phyloP scores from a whole-genome alignment of 2,113 vertebrate species.

The Sceloporus undulatus region DNA sequence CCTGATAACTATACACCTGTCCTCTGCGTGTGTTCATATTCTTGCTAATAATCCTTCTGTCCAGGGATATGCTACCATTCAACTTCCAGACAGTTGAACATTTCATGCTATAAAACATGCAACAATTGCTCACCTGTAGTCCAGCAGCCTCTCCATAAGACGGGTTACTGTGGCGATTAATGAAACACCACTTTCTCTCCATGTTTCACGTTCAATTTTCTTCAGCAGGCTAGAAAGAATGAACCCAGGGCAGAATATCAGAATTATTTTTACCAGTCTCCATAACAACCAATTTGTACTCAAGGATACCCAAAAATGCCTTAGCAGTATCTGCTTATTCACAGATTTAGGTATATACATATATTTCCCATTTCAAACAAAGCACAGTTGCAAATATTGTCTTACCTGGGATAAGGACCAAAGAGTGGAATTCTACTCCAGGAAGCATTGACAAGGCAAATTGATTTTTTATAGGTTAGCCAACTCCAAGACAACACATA shows the following conservation, averaged over 20 bases:
- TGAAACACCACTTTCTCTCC: slow-evolving; percentile 97
- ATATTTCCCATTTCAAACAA: slow-evolving; percentile 68
- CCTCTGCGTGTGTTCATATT: neutral
- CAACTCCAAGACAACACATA: slow-evolving; percentile 79
- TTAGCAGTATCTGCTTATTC: slow-evolving; percentile 76
- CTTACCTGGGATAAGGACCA: slow-evolving; percentile 99
- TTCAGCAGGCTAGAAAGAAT: slow-evolving; percentile 89
- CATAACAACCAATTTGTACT: slow-evolving; percentile 81
- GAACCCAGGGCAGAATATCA: slow-evolving; percentile 74
- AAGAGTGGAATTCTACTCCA: slow-evolving; percentile 99
- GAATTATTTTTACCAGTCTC: slow-evolving; percentile 81
- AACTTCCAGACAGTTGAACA: neutral
- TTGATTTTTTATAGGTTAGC: slow-evolving; percentile 89
- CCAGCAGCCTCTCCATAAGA: slow-evolving; percentile 96
- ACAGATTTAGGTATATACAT: slow-evolving; percentile 51
- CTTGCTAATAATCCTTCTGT: slow-evolving; percentile 38
- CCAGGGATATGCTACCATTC: neutral
- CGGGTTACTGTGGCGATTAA: slow-evolving; percentile 97
- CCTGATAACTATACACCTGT: neutral
- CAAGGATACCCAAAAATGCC: slow-evolving; percentile 76
- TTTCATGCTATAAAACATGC: neutral
- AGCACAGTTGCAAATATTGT: slow-evolving; percentile 80
- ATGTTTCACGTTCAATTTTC: slow-evolving; percentile 99
- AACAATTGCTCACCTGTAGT: slow-evolving; percentile 88
- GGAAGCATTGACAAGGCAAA: slow-evolving; percentile 99